phyloP scores from a whole-genome alignment of 2,113 vertebrate species.

The Sterrhoptilus dennistouni region DNA sequence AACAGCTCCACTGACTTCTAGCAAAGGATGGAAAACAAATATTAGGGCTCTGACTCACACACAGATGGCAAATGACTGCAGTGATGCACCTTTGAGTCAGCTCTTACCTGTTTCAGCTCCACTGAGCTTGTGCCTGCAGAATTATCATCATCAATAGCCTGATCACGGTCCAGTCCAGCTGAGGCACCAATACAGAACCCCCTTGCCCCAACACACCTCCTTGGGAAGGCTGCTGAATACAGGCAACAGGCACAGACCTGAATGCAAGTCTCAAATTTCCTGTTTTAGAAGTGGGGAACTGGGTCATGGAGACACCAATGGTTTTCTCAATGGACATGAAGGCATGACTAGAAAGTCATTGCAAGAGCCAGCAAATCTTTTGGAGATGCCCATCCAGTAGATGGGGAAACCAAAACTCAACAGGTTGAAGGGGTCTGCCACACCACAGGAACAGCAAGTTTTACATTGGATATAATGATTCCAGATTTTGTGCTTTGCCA shows the following conservation, averaged over 20 bases:
- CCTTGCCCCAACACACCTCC: fast-evolving
- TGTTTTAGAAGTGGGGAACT: neutral
- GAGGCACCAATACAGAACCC: fast-evolving
- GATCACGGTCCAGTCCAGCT: fast-evolving
- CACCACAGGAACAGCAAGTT: neutral
- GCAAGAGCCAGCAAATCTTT: neutral
- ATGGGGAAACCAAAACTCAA: neutral
- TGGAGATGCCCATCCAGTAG: neutral
- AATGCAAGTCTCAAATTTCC: neutral
- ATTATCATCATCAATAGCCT: neutral
- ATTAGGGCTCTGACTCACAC: slow-evolving; percentile 29
- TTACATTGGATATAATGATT: neutral
- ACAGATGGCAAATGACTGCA: slow-evolving; percentile 11
- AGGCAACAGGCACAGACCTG: neutral
- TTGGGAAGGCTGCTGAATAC: neutral
- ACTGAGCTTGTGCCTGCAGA: neutral
- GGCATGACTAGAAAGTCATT: neutral
- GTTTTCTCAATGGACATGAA: neutral
- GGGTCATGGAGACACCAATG: neutral
- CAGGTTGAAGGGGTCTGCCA: neutral
- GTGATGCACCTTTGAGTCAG: neutral
- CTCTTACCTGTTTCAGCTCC: slow-evolving; percentile 14
- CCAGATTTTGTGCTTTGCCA: neutral
- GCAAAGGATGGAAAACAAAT: slow-evolving; percentile 27
- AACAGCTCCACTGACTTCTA: neutral